A percentile compares a stretch with the other conserved stretches of the same genome.
Conservation (phyloP, 1,140 invertebrate species). For the Lepeophtheirus salmonis region DNA sequence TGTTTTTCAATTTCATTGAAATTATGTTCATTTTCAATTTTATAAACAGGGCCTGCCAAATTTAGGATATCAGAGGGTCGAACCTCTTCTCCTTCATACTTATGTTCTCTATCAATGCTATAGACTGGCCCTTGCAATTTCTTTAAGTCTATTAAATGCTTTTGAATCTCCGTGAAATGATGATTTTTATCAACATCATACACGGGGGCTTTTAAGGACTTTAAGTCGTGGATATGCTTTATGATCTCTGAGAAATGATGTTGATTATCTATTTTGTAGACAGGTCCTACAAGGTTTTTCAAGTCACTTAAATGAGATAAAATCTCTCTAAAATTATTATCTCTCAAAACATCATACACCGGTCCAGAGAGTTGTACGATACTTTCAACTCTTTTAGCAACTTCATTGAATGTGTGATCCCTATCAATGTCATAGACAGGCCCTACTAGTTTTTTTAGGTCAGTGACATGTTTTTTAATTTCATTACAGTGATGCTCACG, state of each 20-base stretch:
- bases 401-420: conserved; percentile 5
- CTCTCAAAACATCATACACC: conserved; percentile 5
- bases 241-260: conserved; percentile 15
- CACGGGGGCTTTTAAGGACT: conserved; percentile 1
- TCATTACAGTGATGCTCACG: conserved; percentile 13
- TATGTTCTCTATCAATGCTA: conserved; percentile 3
- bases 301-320: not conserved
- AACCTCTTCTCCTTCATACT: not conserved
- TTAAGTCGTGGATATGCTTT: conserved; percentile 6
- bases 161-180: conserved; percentile 12
- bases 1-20: conserved; percentile 12
- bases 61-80: not conserved
- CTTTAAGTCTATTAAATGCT: not conserved
- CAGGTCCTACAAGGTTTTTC: not conserved
- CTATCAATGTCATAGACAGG: conserved; percentile 13
- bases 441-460: conserved; percentile 7
- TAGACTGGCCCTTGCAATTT: conserved; percentile 12
- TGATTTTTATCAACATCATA: conserved; percentile 16
- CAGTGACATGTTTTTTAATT: conserved; percentile 3
- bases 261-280: not conserved
- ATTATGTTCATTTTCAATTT: conserved; percentile 15
- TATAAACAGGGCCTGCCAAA: conserved; percentile 9
- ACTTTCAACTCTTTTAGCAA: conserved; percentile 8
- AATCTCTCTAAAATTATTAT: conserved; percentile 11
- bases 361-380: conserved; percentile 1